phyloP scores from a whole-genome alignment of 2,113 vertebrate genomes.

The Corythoichthys intestinalis region DNA sequence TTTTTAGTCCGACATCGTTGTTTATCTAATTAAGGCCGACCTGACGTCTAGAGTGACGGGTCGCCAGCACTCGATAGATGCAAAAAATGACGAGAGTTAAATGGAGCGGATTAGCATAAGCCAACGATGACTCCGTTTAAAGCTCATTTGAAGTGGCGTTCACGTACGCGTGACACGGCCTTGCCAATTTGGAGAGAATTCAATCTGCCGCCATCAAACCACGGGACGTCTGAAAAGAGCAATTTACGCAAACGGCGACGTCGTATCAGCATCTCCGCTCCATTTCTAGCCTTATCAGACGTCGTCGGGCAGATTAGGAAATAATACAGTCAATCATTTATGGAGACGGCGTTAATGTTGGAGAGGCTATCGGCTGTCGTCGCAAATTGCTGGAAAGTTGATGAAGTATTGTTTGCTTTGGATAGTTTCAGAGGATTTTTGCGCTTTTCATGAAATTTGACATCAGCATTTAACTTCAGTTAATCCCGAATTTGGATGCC shows the following conservation, averaged over 20 bases:
- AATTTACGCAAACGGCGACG: slow-evolving; percentile 64
- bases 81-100: slow-evolving; percentile 47
- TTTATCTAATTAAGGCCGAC: slow-evolving; percentile 7
- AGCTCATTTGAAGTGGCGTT: slow-evolving; percentile 71
- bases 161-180: slow-evolving; percentile 57
- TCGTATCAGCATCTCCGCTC: slow-evolving; percentile 63
- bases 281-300: slow-evolving; percentile 66
- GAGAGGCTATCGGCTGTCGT: slow-evolving; percentile 66
- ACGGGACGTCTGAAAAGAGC: slow-evolving; percentile 63
- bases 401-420: slow-evolving; percentile 56
- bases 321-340: slow-evolving; percentile 62
- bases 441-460: no score
- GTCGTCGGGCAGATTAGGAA: slow-evolving; percentile 67
- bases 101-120: slow-evolving; percentile 70
- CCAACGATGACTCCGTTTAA: slow-evolving; percentile 69
- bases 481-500: no score
- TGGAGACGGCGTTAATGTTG: slow-evolving; percentile 62
- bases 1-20: neutral
- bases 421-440: slow-evolving; percentile 47
- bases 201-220: slow-evolving; percentile 66
- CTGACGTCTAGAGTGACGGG: slow-evolving; percentile 63
- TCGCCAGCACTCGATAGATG: slow-evolving; percentile 7
- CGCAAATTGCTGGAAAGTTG: slow-evolving; percentile 58
- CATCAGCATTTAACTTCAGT: no score
- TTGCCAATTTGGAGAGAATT: slow-evolving; percentile 70